A percentile compares a stretch with the other conserved stretches of the same genome.
Conservation (phyloP, 2,113 vertebrate genomes). For the Eurypyga helias region DNA sequence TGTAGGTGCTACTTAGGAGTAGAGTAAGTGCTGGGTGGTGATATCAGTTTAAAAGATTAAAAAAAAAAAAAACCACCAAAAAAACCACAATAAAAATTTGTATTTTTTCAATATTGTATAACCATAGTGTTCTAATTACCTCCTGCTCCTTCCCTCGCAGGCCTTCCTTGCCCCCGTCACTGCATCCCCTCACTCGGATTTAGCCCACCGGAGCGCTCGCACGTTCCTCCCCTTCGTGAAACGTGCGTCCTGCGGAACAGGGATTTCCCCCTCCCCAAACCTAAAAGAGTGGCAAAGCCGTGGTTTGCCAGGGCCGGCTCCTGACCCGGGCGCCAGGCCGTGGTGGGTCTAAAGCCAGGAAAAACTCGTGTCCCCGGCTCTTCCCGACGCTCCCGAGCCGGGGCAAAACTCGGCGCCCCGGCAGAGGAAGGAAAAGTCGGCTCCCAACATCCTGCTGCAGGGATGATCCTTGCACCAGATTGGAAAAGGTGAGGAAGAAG, state of each 20-base stretch:
- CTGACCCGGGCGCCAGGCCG: fast-evolving
- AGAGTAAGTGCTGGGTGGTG: slow-evolving; percentile 84
- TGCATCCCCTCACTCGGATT: background rate
- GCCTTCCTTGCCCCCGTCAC: background rate
- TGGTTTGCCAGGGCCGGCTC: background rate
- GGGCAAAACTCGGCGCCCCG: fast-evolving
- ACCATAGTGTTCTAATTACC: slow-evolving; percentile 73
- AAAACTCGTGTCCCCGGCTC: fast-evolving
- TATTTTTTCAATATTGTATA: slow-evolving; percentile 84
- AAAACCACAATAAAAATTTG: slow-evolving; percentile 78
- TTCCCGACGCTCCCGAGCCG: fast-evolving
- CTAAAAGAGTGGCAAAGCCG: fast-evolving
- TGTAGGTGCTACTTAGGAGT: slow-evolving; percentile 84
- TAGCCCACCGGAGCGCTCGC: background rate
- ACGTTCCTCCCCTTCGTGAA: background rate
- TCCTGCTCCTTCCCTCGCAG: background rate
- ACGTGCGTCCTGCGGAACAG: background rate
- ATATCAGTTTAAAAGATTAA: slow-evolving; percentile 67
- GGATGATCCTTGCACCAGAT: background rate
- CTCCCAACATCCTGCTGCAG: background rate
- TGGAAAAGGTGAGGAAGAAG: too few species aligned
- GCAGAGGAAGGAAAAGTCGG: fast-evolving
- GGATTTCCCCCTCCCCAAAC: background rate
- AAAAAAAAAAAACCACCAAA: background rate
- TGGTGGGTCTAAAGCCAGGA: fast-evolving